Percentiles rank a stretch among this genome's conserved stretches.
Evolutionary conservation across 2,888 invertebrate genomes (phyloP).

Genomic region (Diadromus collaris): DNA sequence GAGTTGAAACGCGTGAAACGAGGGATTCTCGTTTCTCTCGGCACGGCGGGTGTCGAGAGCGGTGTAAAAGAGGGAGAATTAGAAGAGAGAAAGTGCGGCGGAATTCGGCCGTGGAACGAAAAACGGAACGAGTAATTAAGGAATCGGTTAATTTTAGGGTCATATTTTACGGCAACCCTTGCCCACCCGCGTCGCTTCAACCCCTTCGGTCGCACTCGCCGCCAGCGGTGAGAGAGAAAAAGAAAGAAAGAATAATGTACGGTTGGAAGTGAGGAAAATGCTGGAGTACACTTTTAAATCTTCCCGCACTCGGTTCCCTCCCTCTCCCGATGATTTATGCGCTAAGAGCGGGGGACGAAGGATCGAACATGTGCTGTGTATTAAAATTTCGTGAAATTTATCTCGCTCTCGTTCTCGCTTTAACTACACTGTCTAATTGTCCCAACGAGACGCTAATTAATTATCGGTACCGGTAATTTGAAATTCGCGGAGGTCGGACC

Average conservation of each 20-base stretch:
- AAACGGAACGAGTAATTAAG: conserved; percentile 77
- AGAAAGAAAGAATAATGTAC: conserved; percentile 32
- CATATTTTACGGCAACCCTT: conserved; percentile 73
- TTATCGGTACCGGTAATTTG: conserved; percentile 57
- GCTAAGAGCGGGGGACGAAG: conserved; percentile 57
- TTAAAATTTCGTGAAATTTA: conserved; percentile 66
- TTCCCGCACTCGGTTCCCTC: conserved; percentile 31
- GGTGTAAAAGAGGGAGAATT: conserved; percentile 36
- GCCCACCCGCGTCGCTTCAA: conserved; percentile 40
- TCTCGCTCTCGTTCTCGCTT: conserved; percentile 30
- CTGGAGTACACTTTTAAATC: conserved; percentile 50
- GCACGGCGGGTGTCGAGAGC: conserved; percentile 21
- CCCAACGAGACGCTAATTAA: conserved; percentile 48
- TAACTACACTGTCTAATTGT: conserved; percentile 21
- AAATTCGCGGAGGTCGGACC: conserved; percentile 51
- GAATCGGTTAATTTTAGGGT: conserved; percentile 78
- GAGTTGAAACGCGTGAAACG: conserved; percentile 52
- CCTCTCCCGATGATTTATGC: conserved; percentile 71
- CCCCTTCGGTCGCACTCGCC: conserved; percentile 48
- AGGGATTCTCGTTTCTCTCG: conserved; percentile 50
- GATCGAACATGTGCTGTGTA: conserved; percentile 73
- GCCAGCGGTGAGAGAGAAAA: conserved; percentile 24
- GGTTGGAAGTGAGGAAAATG: conserved; percentile 28
- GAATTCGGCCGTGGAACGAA: conserved; percentile 61
- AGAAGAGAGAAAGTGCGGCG: conserved; percentile 35